Percentiles rank a stretch among this genome's conserved stretches.
These are phyloP conservation scores for Ylistrum balloti DNA, from an alignment of 1,140 invertebrate genomes.

Conservation along the genomic window DNA sequence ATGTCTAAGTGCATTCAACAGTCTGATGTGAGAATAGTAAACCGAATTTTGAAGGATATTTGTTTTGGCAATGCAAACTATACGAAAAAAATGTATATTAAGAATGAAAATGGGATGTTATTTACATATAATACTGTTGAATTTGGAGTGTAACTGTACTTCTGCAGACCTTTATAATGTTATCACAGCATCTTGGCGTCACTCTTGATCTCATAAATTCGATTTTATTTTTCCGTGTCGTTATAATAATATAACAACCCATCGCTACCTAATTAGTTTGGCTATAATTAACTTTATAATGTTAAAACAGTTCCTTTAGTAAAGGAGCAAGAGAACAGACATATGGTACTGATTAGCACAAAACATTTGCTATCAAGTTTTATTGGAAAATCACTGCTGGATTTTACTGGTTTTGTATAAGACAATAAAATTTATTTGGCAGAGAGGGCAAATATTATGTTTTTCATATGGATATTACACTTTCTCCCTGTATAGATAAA, in stretches of 20 bases:
- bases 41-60: no score
- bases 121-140: no score
- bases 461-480: background rate
- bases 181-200: background rate
- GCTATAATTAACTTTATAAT: background rate
- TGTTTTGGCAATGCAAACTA: no score
- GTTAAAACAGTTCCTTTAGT: background rate
- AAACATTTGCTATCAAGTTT: conserved; percentile 39
- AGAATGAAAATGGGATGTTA: no score
- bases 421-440: conserved; percentile 4
- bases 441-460: background rate
- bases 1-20: no score
- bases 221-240: background rate
- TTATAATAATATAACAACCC: background rate
- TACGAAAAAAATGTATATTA: no score
- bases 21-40: no score
- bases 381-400: background rate
- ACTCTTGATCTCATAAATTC: background rate
- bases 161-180: background rate
- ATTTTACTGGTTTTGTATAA: background rate
- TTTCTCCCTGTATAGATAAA: background rate
- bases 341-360: background rate
- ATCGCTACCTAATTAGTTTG: background rate
- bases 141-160: no score
- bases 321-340: background rate